A percentile compares a stretch with the other conserved stretches of the same genome.
These are phyloP conservation scores for Listronotus oregonensis DNA, from an alignment of 1,140 invertebrate genomes.

Conservation along the genomic window DNA sequence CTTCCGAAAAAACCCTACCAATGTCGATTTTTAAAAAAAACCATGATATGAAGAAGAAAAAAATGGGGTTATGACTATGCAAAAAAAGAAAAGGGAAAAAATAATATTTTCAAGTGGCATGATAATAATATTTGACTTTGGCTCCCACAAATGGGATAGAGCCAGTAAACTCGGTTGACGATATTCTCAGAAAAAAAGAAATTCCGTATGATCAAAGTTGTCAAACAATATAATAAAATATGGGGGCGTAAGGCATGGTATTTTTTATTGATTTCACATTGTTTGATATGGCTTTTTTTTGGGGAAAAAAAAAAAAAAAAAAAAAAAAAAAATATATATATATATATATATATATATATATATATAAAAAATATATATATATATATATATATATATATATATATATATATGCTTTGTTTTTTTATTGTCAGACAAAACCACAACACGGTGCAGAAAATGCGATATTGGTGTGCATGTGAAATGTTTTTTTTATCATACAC, in stretches of 20 bases:
- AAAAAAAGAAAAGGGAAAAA: too few species aligned
- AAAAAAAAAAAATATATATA: too few species aligned
- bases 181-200: slow-evolving; percentile 42
- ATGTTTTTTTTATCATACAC: slow-evolving; percentile 3
- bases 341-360: too few species aligned
- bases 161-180: slow-evolving; percentile 37
- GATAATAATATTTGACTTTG: slow-evolving; percentile 39
- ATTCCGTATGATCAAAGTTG: slow-evolving; percentile 34
- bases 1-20: too few species aligned
- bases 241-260: slow-evolving; percentile 47
- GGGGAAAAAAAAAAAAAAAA: too few species aligned
- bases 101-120: too few species aligned
- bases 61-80: too few species aligned
- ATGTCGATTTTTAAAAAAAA: too few species aligned
- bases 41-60: too few species aligned
- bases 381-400: too few species aligned
- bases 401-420: slow-evolving; percentile 19
- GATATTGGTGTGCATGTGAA: slow-evolving; percentile 6
- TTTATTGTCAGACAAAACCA: slow-evolving; percentile 9
- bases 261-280: slow-evolving; percentile 45
- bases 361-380: too few species aligned
- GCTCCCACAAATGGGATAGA: slow-evolving; percentile 22
- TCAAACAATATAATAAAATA: slow-evolving; percentile 44
- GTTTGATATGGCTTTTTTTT: too few species aligned
- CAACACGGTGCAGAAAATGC: slow-evolving; percentile 4